Evolutionary conservation across 1,140 invertebrate genomes (phyloP), one percentile per base, ranked within the genome.

Genomic region (Euura saliciscinereae): DNA sequence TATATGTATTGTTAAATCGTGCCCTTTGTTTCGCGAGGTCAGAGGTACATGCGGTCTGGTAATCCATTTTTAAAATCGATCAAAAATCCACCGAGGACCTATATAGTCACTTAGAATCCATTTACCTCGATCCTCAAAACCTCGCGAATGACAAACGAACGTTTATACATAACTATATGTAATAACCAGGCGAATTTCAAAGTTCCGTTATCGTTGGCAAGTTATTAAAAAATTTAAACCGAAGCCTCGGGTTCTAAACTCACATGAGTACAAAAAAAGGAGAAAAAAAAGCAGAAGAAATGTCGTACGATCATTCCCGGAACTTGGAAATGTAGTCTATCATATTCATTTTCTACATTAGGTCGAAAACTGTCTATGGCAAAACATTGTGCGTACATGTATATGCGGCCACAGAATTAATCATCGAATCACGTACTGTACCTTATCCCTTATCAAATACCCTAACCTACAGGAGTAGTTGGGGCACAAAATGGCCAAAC

Each of bases 1-100:
- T 85, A 84, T 85, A 85, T 80, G 80, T 78, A 83, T 82, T 85
- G 83, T 85, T 85, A 83, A 59, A 59, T n/a, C 13, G 51, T 59
- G 13, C 51, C 51, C 51, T 59, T 59, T 59, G 51, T n/a, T 59
- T 59, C 51, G 51, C 51, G 3, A 59, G 51, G 13, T 59, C 10
- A 59, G 51, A 59, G 51, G 8, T 28, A 28, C 1, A 28, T 28
- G 28, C 28, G 28, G 28, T 28, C 28, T 28, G 28, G 28, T 28
- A 28, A 28, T 28, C 28, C 28, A 28, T 28, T 28, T 28, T 28
- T 28, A 28, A 28, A 28, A 28, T 28, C 28, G 28, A 28, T 28
- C 13, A 8, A 59, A 5, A 8, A n/a, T 59, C 51, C 3, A 51
- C 11, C 46, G 6, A 7, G 46, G 6, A 11, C 51, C 51, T 59